A percentile compares a stretch with the other conserved stretches of the same genome.
Conservation (phyloP, 2,888 invertebrate species). For the Malacosoma neustria region DNA sequence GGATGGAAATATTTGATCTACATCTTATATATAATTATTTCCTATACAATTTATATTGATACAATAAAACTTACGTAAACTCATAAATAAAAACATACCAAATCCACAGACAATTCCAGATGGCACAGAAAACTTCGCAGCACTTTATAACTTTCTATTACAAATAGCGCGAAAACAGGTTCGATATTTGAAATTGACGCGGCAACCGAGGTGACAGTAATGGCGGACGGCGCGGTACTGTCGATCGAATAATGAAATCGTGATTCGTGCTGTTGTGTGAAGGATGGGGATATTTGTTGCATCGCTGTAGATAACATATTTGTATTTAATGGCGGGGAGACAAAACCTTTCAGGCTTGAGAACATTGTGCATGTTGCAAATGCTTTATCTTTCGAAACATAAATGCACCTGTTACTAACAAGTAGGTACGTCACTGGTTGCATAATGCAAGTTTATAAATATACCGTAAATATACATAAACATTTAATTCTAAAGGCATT, state of each 20-base stretch:
- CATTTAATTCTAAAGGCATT: no score
- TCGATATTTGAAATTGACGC: not conserved
- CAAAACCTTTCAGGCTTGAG: not conserved
- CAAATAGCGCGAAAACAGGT: conserved; percentile 3
- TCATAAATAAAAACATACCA: not conserved
- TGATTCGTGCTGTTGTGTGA: conserved; percentile 14
- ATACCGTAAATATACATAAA: no score
- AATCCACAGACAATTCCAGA: not conserved
- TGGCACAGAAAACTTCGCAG: conserved; percentile 3
- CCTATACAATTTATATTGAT: not conserved
- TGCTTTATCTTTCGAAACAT: no score
- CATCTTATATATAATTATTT: no score
- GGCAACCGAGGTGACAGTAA: conserved; percentile 28
- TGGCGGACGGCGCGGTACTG: conserved; percentile 28
- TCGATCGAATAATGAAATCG: conserved; percentile 3
- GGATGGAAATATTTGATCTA: no score
- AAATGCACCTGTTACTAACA: no score
- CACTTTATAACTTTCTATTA: no score
- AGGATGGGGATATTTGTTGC: conserved; percentile 19
- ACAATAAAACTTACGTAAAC: conserved; percentile 1
- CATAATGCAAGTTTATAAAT: no score
- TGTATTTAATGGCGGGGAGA: not conserved
- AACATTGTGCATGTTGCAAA: no score
- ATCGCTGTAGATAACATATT: conserved; percentile 10
- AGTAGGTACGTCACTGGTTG: no score